These are phyloP conservation scores for Setophaga kirtlandii DNA, from an alignment of 2,113 vertebrate species.

Conservation along the genomic window DNA sequence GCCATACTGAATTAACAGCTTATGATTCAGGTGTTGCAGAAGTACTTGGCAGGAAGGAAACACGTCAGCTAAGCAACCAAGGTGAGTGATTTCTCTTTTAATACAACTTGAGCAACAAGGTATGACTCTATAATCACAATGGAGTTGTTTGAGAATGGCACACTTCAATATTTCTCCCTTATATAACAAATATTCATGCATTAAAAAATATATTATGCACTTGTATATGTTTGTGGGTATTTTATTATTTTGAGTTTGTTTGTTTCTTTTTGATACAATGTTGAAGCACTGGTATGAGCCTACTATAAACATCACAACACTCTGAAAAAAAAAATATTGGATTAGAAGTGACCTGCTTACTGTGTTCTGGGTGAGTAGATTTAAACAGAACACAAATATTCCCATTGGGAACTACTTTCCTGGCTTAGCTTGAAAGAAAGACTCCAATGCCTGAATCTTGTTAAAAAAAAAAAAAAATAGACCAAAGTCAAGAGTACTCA, in stretches of 20 bases:
- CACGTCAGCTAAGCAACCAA: not conserved
- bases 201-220: not conserved
- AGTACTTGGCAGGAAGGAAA: not conserved
- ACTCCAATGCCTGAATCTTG: not conserved
- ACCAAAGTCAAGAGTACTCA: not conserved
- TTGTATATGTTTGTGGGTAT: not conserved
- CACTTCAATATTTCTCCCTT: not conserved
- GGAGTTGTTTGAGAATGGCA: not conserved
- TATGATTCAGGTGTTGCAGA: not conserved
- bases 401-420: not conserved
- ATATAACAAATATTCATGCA: not conserved
- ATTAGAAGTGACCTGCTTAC: not conserved
- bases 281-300: not conserved
- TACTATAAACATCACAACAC: not conserved
- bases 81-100: not conserved
- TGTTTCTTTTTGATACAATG: not conserved
- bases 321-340: not conserved
- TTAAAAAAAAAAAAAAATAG: not conserved
- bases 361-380: conserved; percentile 6
- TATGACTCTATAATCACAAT: not conserved
- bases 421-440: not conserved
- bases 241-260: not conserved
- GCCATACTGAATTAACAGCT: not conserved
- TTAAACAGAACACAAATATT: conserved; percentile 19
- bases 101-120: not conserved